Evolutionary conservation across 2,797 vertebrate species (phyloP).

Genomic region (Labroides dimidiatus): DNA sequence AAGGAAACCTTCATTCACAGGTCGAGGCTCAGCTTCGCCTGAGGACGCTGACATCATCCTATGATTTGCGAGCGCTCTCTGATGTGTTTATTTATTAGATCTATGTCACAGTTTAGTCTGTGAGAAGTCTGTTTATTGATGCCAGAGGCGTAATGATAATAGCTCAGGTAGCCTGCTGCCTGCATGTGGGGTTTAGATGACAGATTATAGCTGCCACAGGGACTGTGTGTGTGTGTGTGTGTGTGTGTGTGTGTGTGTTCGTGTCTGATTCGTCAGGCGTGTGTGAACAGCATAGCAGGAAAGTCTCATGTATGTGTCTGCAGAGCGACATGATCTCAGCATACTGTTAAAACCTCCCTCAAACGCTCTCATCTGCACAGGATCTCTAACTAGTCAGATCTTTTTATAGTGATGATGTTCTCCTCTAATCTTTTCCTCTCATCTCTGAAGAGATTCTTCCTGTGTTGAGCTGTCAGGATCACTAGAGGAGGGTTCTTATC

Average conservation of each 20-base stretch:
- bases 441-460: constrained; percentile 15
- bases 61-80: constrained; percentile 11
- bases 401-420: constrained; percentile 12
- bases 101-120: constrained; percentile 20
- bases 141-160: too few relatives aligned
- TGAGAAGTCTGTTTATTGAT: constrained; percentile 28
- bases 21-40: constrained; percentile 12
- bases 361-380: constrained; percentile 15
- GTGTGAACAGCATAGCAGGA: constrained; percentile 41
- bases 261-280: constrained; percentile 29
- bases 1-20: neutral
- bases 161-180: constrained; percentile 27
- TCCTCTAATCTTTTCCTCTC: neutral
- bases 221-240: neutral
- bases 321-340: constrained; percentile 45
- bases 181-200: constrained; percentile 31
- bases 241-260: constrained; percentile 4
- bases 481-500: constrained; percentile 23
- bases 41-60: constrained; percentile 18
- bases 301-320: constrained; percentile 45
- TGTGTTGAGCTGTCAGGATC: constrained; percentile 6
- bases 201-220: constrained; percentile 31
- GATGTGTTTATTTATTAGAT: constrained; percentile 25
- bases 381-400: neutral
- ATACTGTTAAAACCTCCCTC: constrained; percentile 30